phyloP scores from a whole-genome alignment of 2,888 invertebrate genomes.

The Magallana nippona region DNA sequence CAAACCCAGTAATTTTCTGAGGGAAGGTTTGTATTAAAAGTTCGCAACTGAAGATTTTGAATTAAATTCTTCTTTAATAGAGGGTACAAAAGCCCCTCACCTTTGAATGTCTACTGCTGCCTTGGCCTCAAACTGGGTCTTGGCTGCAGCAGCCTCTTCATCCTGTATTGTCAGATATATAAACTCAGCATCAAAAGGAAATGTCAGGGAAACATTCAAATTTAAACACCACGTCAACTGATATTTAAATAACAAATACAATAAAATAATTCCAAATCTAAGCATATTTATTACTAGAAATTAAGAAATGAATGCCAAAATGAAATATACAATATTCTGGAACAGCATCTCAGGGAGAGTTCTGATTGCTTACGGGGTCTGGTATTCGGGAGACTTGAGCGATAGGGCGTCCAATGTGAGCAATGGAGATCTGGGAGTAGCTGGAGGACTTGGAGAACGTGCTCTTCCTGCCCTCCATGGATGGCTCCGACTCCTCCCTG shows the following conservation, averaged over 20 bases:
- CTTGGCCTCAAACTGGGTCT: constrained; percentile 69
- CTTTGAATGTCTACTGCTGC: constrained; percentile 76
- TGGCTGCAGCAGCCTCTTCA: constrained; percentile 62
- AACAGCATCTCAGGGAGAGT: background rate
- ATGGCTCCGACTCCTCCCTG: background rate
- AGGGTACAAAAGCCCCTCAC: constrained; percentile 42
- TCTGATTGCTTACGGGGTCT: constrained; percentile 71
- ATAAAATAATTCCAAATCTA: background rate
- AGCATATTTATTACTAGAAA: background rate
- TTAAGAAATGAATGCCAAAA: background rate
- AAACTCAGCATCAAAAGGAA: too few relatives aligned
- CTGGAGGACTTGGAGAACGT: background rate
- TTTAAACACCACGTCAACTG: too few relatives aligned
- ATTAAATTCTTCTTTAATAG: background rate
- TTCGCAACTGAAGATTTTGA: too few relatives aligned
- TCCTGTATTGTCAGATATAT: constrained; percentile 57
- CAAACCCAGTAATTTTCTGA: too few relatives aligned
- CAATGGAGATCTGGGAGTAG: constrained; percentile 50
- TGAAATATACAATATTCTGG: background rate
- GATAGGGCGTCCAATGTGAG: constrained; percentile 73
- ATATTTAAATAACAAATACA: background rate
- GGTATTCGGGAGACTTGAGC: constrained; percentile 68
- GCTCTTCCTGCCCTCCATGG: constrained; percentile 28
- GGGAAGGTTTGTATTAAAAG: too few relatives aligned
- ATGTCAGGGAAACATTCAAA: too few relatives aligned